Base-by-base conservation (phyloP, 2,797 vertebrate genomes). In the Buceros bicornis region DNA sequence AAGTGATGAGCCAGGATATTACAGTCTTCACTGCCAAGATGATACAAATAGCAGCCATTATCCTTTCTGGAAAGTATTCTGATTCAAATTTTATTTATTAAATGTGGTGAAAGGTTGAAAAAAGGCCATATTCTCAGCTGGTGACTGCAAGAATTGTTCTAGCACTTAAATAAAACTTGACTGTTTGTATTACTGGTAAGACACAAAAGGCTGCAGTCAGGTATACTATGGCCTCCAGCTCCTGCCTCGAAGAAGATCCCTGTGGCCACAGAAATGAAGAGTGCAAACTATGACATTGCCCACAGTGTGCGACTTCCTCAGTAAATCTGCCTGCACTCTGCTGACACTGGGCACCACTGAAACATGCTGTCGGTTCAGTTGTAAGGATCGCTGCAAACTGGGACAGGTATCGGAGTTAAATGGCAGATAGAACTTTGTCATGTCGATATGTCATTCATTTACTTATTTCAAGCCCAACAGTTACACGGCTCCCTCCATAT, bases 291-390 rank as follows among this genome's bases (percentile, higher is more conserved):
- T 8, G 22, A 22, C 58, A 24, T 0, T 29, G 69, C 61, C 60
- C 51, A 54, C 3, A 0, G 1, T 3, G 33, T 28, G 18, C 3
- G 4, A 51, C n/a, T 45, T 40, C 47, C 76, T 40, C 73, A 16
- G 31, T 4, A 10, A 3, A 14, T 43, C 67, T 80, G 82, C 37
- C 37, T 16, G 45, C 35, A 66, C 61, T 66, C n/a, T 69, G 51
- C 56, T 47, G 64, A n/a, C 43, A n/a, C 14, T 12, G 22, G 24
- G 50, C 48, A 74, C 29, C 3, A 6, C 65, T 33, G 42, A 89
- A 58, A 84, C 25, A 17, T 0, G 2, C 28, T 50, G 33, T 35
- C 0, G 0, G 13, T 25, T 14, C 0, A 0, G 10, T 31, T 2
- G 0, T 18, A 19, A 83, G 40, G 18, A 45, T 33, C 21, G 33